These are phyloP conservation scores for Amiota minor DNA, from an alignment of 2,888 invertebrate species.

Conservation along the genomic window DNA sequence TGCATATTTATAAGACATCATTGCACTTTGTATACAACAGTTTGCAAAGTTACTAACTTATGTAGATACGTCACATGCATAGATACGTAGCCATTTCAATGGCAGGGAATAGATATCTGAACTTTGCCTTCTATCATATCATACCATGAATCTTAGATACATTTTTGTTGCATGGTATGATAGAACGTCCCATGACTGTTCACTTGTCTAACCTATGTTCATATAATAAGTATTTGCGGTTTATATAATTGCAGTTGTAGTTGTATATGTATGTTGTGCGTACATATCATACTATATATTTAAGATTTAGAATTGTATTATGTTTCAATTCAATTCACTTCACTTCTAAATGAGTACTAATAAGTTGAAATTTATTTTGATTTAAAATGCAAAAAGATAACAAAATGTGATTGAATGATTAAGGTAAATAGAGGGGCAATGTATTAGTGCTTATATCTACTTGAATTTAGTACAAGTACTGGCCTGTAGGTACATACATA, in stretches of 20 bases:
- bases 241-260: conserved; percentile 1
- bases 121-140: too few species aligned
- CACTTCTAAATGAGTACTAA: conserved; percentile 8
- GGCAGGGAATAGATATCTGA: too few species aligned
- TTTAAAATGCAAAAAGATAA: conserved; percentile 59
- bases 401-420: neutral
- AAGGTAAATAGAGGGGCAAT: too few species aligned
- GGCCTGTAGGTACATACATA: too few species aligned
- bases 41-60: too few species aligned
- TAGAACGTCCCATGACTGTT: too few species aligned
- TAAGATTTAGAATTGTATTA: conserved; percentile 22
- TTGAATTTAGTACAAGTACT: too few species aligned
- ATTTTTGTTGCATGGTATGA: neutral
- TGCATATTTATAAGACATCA: neutral
- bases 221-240: neutral
- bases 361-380: conserved; percentile 60
- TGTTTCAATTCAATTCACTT: neutral
- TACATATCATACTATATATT: conserved; percentile 25
- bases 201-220: neutral
- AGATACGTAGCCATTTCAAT: neutral
- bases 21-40: neutral
- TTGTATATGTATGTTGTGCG: neutral
- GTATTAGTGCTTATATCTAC: too few species aligned
- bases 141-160: neutral
- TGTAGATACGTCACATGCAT: neutral